These are phyloP conservation scores for Stenichneumon culpator DNA, from an alignment of 2,888 invertebrate genomes.

Conservation along the genomic window DNA sequence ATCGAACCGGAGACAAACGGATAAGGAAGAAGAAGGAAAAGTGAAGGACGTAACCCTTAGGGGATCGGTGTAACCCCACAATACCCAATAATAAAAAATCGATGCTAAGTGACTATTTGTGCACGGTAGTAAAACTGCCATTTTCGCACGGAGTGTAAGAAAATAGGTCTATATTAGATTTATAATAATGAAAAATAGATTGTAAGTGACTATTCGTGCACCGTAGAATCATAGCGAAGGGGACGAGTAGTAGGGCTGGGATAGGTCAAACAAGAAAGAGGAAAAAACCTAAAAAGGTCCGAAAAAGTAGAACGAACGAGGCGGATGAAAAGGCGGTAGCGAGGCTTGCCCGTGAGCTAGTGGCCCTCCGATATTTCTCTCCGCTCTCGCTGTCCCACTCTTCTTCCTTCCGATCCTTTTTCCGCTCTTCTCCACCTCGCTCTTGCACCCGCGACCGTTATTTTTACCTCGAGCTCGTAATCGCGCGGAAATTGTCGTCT, in stretches of 20 bases:
- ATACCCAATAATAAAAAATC: too few species aligned
- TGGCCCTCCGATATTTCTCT: constrained; percentile 32
- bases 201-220: background rate
- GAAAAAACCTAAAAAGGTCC: background rate
- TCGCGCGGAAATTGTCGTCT: constrained; percentile 43
- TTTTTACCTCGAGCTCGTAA: constrained; percentile 34
- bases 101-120: too few species aligned
- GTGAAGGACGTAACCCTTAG: too few species aligned
- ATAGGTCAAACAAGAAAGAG: constrained; percentile 15
- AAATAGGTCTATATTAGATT: too few species aligned
- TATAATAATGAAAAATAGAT: background rate
- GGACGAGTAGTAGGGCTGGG: background rate
- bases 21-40: too few species aligned
- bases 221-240: background rate
- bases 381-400: background rate
- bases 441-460: constrained; percentile 18
- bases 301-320: constrained; percentile 19
- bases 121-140: too few species aligned
- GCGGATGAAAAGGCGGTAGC: constrained; percentile 4
- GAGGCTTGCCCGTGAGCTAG: constrained; percentile 16
- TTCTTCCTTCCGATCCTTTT: constrained; percentile 22
- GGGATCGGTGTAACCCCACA: too few species aligned
- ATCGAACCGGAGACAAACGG: too few species aligned
- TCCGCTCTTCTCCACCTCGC: background rate
- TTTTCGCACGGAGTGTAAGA: too few species aligned